Percentiles rank a stretch among this genome's conserved stretches.
These are phyloP conservation scores for Enteromius viviparus DNA, from an alignment of 2,797 vertebrate genomes.

Conservation along the genomic window DNA sequence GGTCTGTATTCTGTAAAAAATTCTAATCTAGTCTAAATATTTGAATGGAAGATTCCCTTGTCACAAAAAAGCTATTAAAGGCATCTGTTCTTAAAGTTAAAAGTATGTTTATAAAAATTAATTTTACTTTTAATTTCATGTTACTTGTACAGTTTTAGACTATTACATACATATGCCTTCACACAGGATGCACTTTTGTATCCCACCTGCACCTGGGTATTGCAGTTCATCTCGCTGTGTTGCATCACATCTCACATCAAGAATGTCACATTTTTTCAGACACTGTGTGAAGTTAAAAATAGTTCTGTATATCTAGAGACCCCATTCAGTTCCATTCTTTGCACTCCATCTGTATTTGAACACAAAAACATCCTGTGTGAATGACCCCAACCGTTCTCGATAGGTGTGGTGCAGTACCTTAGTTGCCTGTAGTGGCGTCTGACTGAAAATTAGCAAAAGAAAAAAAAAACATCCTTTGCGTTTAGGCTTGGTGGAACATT, in stretches of 20 bases:
- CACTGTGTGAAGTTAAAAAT: not conserved
- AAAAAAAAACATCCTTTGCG: not conserved
- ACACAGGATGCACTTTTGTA: not conserved
- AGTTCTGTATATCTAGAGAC: not conserved
- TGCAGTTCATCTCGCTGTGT: not conserved
- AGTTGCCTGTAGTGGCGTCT: not conserved
- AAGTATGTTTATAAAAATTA: not conserved
- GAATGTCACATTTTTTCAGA: constrained; percentile 10
- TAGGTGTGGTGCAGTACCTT: too few relatives aligned
- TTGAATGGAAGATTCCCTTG: not conserved
- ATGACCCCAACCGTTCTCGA: not conserved
- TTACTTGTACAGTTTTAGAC: not conserved
- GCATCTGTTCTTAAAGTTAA: not conserved
- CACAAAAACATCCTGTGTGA: not conserved
- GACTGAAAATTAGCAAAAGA: not conserved
- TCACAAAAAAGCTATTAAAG: not conserved
- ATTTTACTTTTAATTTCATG: not conserved
- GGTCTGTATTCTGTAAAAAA: constrained; percentile 73
- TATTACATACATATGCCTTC: not conserved
- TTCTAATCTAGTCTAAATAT: not conserved
- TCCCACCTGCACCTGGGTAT: not conserved
- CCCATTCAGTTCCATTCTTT: not conserved
- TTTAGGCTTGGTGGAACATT: not conserved
- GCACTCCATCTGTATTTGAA: constrained; percentile 18
- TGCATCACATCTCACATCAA: constrained; percentile 1